Evolutionary conservation across 2,888 invertebrate genomes (phyloP), one percentile per base, ranked within the genome.

Genomic region (Volucella bombylans): DNA sequence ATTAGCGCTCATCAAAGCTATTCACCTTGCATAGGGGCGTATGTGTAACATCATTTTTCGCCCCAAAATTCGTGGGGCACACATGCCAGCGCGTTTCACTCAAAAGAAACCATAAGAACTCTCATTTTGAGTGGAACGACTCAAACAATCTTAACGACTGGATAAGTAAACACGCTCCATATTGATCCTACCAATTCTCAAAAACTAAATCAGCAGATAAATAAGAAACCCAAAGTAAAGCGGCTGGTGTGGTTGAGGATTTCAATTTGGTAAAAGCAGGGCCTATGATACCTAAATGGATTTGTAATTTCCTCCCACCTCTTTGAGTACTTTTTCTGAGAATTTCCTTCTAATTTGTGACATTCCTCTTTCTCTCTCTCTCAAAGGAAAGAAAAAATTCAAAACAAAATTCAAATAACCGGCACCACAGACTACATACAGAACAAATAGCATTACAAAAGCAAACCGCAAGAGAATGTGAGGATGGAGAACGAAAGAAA

Each of bases 371-470:
- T 69, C 57, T 64, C 45, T 14, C 15, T 64, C 55, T 49, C 15
- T 1, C 38, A 12, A 59, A 59, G n/a, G 74, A 68, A 77, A 77
- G 31, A 14, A 41, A 11, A 62, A 72, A 31, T 62, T 45, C 71
- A 82, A 82, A 82, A 82, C 78, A 82, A 78, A 82, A 77, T 39
- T 2, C 31, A 71, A 45, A 50, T 8, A 67, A 78, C 72, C 78
- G 65, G 62, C 41, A 43, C 50, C 50, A 52, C 23, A 50, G 14
- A 52, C 12, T 38, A 15, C 10, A 68, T 10, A 18, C 18, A 18
- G 18, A 12, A 41, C 41, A 14, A 10, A 12, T 15, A 8, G 2
- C 15, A 43, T 18, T 23, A 23, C 23, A 9, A 59, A 41, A 15
- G 61, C 68, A 52, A 52, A 52, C 41, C 45, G n/a, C 52, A 54